These are phyloP conservation scores for Lissocephala sabroskyi DNA, from an alignment of 2,888 invertebrate species.

Conservation along the genomic window DNA sequence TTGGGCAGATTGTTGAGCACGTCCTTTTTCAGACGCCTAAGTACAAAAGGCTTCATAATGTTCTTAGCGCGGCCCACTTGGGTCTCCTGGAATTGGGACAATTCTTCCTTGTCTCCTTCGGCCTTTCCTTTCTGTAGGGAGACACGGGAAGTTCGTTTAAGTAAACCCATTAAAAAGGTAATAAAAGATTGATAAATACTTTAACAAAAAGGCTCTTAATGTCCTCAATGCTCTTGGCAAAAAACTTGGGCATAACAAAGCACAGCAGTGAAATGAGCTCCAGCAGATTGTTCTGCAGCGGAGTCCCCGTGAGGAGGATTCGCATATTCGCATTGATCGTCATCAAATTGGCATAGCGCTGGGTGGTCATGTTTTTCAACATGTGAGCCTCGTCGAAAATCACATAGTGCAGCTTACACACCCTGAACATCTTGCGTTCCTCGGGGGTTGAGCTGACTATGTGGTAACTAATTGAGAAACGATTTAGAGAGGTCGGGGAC, in stretches of 20 bases:
- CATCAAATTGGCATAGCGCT: conserved; percentile 89
- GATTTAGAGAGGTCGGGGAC: background rate
- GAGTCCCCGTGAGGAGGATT: conserved; percentile 94
- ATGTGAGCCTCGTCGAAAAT: conserved; percentile 98
- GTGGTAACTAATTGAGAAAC: conserved; percentile 62
- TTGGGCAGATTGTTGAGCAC: conserved; percentile 88
- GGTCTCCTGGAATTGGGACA: conserved; percentile 88
- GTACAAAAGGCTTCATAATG: conserved; percentile 96
- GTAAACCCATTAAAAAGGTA: background rate
- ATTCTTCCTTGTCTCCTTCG: conserved; percentile 75
- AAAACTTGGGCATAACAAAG: conserved; percentile 97
- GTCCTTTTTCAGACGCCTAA: conserved; percentile 89
- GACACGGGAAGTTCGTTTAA: background rate
- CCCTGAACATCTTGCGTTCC: conserved; percentile 91
- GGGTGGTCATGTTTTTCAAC: conserved; percentile 97
- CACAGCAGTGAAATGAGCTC: conserved; percentile 96
- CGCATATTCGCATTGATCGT: conserved; percentile 90
- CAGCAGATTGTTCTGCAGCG: conserved; percentile 94
- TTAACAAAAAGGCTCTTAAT: conserved; percentile 91
- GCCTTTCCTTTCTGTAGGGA: conserved; percentile 73
- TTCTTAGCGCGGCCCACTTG: conserved; percentile 94
- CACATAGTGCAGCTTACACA: conserved; percentile 91
- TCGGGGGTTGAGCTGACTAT: conserved; percentile 83
- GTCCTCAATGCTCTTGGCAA: conserved; percentile 89
- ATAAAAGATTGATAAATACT: conserved; percentile 69